phyloP scores from a whole-genome alignment of 1,140 invertebrate species.

The Pseudomyrmex dendroicus region DNA sequence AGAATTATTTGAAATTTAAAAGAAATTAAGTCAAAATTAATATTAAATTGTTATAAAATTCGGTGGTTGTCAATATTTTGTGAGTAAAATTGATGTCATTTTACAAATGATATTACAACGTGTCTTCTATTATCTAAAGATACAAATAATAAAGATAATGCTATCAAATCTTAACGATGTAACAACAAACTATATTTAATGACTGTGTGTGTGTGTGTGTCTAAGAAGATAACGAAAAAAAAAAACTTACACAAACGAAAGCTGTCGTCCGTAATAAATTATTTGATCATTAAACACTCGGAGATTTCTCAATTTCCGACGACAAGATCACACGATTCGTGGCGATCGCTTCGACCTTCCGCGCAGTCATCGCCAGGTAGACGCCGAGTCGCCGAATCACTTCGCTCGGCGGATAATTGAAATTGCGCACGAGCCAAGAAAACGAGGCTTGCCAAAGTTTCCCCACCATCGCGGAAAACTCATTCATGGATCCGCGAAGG shows the following conservation, averaged over 20 bases:
- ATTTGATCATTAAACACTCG: no score
- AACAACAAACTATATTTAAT: neutral
- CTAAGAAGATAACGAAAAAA: neutral
- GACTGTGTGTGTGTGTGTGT: no score
- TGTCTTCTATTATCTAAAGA: no score
- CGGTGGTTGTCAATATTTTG: no score
- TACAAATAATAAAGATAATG: no score
- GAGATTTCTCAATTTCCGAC: constrained; percentile 8
- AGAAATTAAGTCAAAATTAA: neutral
- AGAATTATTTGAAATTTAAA: neutral
- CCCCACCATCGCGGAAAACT: constrained; percentile 70
- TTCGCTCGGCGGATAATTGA: constrained; percentile 65
- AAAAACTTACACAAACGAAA: neutral
- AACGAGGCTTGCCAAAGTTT: constrained; percentile 73
- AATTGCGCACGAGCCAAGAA: constrained; percentile 70
- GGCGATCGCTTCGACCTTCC: constrained; percentile 22
- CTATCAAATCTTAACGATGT: no score
- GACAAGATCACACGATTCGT: neutral
- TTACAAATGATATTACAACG: no score
- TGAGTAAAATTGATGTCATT: no score
- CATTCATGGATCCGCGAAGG: constrained; percentile 72
- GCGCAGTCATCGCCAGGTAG: constrained; percentile 37
- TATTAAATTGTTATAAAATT: no score
- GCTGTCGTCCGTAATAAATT: neutral
- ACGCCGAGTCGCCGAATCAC: constrained; percentile 49